A percentile compares a stretch with the other conserved stretches of the same genome.
Evolutionary conservation across 2,113 vertebrate species (phyloP).

Genomic region (Oceanodroma tethys): DNA sequence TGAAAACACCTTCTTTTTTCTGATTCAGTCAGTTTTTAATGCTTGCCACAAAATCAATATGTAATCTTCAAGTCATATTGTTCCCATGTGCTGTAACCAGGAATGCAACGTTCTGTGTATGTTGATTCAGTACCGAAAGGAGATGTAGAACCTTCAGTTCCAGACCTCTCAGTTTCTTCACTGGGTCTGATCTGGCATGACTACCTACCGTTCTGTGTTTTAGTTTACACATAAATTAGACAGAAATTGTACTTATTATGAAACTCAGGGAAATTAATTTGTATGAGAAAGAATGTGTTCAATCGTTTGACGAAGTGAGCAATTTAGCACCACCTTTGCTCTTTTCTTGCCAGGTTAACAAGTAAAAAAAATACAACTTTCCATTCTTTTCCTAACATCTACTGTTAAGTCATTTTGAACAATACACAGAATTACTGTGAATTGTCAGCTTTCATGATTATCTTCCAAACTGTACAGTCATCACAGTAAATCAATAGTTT

Average conservation of each 20-base stretch:
- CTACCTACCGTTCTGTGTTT: neutral
- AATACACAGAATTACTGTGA: neutral
- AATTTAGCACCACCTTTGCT: neutral
- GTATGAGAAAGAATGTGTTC: neutral
- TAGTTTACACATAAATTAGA: neutral
- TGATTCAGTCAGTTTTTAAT: neutral
- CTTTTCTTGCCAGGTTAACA: neutral
- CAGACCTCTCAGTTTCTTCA: neutral
- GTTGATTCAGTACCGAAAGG: neutral
- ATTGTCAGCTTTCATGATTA: neutral
- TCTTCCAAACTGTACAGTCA: neutral
- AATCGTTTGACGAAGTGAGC: neutral
- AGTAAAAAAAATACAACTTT: neutral
- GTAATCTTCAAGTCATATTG: neutral
- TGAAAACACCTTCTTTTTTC: neutral
- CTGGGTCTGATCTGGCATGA: neutral
- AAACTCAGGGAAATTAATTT: neutral
- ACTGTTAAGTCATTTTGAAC: neutral
- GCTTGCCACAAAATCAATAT: neutral
- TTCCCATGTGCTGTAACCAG: neutral
- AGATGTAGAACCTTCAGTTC: neutral
- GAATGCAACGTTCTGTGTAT: neutral
- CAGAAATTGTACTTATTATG: neutral
- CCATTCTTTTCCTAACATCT: neutral
- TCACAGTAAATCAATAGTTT: neutral